These are phyloP conservation scores for Tetranychus urticae DNA, from an alignment of 1,140 invertebrate species.

Conservation along the genomic window DNA sequence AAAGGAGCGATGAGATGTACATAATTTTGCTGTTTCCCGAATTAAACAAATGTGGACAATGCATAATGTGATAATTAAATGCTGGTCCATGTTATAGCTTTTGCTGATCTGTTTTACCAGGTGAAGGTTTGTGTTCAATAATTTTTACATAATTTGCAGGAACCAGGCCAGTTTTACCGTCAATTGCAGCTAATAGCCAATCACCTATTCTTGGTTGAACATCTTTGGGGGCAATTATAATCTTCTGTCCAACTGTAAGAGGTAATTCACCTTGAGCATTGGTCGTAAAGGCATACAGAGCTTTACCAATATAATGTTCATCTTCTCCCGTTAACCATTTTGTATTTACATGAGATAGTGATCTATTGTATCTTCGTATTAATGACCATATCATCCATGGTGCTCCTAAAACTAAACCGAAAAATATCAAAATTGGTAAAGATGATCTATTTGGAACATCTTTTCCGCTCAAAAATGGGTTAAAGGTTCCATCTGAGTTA, in stretches of 20 bases:
- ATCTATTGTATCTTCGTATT: not conserved
- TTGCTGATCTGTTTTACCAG: too few relatives aligned
- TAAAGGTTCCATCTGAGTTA: not conserved
- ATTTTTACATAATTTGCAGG: constrained; percentile 41
- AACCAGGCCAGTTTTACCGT: constrained; percentile 44
- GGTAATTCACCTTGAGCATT: constrained; percentile 41
- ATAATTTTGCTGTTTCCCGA: too few relatives aligned
- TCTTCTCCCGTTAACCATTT: constrained; percentile 35
- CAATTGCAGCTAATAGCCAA: constrained; percentile 29
- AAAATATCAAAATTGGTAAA: constrained; percentile 38
- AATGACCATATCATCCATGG: constrained; percentile 57
- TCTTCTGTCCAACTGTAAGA: constrained; percentile 43
- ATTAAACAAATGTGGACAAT: too few relatives aligned
- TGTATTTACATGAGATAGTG: constrained; percentile 9
- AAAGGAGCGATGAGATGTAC: too few relatives aligned
- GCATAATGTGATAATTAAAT: too few relatives aligned
- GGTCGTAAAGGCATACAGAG: constrained; percentile 47
- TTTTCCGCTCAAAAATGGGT: not conserved
- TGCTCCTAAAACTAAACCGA: constrained; percentile 59
- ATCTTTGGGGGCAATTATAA: constrained; percentile 52
- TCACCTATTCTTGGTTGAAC: constrained; percentile 4
- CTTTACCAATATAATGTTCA: constrained; percentile 42
- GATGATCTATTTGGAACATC: not conserved
- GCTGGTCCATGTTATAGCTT: too few relatives aligned
- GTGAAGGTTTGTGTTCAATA: not conserved